These are phyloP conservation scores for Calosoma granatense DNA, from an alignment of 1,140 invertebrate genomes.

Conservation along the genomic window DNA sequence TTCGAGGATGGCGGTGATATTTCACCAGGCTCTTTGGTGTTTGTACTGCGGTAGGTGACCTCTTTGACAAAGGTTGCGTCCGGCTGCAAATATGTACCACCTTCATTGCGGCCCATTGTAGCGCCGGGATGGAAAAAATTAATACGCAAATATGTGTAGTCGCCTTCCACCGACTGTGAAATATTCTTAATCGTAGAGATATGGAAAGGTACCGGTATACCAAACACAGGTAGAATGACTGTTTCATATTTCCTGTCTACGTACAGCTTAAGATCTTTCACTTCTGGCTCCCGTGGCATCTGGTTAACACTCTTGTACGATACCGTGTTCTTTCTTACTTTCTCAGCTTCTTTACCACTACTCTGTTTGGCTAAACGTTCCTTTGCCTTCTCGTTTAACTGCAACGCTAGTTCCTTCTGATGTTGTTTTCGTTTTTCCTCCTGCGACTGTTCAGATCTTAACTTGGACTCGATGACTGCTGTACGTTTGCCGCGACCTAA, in stretches of 20 bases:
- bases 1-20: constrained; percentile 90
- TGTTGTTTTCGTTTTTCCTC: constrained; percentile 96
- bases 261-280: constrained; percentile 89
- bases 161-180: constrained; percentile 95
- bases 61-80: constrained; percentile 98
- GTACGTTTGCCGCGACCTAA: constrained; percentile 79
- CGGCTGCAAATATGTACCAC: constrained; percentile 79
- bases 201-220: constrained; percentile 93
- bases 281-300: constrained; percentile 88
- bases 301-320: constrained; percentile 90
- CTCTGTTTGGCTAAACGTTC: constrained; percentile 82
- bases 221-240: constrained; percentile 93
- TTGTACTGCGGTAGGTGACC: constrained; percentile 97
- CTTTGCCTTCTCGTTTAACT: constrained; percentile 86
- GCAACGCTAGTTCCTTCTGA: constrained; percentile 87
- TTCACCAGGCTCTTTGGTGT: constrained; percentile 96
- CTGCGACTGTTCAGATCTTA: constrained; percentile 88
- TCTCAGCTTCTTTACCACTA: constrained; percentile 77
- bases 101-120: constrained; percentile 86
- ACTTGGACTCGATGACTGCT: constrained; percentile 89
- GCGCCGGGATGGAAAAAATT: constrained; percentile 99
- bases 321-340: constrained; percentile 85
- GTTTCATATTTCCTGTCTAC: constrained; percentile 98
- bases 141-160: constrained; percentile 96
- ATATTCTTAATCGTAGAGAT: constrained; percentile 99